These are phyloP conservation scores for Temnothorax curvispinosus DNA, from an alignment of 1,140 invertebrate genomes.

Conservation along the genomic window DNA sequence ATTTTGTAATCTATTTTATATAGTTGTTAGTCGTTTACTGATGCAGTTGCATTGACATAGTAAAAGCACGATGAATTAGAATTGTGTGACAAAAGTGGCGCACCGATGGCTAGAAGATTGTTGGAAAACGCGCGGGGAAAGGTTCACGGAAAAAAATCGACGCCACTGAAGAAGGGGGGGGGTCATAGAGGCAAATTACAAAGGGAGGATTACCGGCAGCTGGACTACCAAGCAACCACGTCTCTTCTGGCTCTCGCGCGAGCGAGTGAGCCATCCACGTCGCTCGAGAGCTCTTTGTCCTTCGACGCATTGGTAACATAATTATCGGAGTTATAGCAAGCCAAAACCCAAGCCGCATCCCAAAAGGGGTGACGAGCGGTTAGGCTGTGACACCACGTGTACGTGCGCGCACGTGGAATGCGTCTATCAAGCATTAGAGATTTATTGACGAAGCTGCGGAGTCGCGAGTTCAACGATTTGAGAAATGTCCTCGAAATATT, in stretches of 20 bases:
- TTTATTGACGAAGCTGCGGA: neutral
- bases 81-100: neutral
- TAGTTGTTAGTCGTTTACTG: neutral
- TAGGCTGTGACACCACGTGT: constrained; percentile 72
- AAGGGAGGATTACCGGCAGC: constrained; percentile 86
- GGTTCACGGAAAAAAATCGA: constrained; percentile 48
- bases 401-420: constrained; percentile 42
- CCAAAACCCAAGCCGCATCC: constrained; percentile 80
- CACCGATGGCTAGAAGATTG: neutral
- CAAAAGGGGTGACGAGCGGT: constrained; percentile 80
- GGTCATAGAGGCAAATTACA: constrained; percentile 85
- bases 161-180: constrained; percentile 81
- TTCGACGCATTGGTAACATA: constrained; percentile 86
- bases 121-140: neutral
- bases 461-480: neutral
- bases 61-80: neutral
- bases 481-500: neutral
- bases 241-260: constrained; percentile 77
- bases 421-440: neutral
- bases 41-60: neutral
- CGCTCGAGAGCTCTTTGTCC: constrained; percentile 80
- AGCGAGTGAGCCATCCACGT: constrained; percentile 71
- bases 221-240: constrained; percentile 84
- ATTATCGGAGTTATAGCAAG: constrained; percentile 86
- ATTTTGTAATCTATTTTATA: constrained; percentile 8